Conservation (phyloP, 2,797 vertebrate genomes). For the Petrocephalus sullivani region DNA sequence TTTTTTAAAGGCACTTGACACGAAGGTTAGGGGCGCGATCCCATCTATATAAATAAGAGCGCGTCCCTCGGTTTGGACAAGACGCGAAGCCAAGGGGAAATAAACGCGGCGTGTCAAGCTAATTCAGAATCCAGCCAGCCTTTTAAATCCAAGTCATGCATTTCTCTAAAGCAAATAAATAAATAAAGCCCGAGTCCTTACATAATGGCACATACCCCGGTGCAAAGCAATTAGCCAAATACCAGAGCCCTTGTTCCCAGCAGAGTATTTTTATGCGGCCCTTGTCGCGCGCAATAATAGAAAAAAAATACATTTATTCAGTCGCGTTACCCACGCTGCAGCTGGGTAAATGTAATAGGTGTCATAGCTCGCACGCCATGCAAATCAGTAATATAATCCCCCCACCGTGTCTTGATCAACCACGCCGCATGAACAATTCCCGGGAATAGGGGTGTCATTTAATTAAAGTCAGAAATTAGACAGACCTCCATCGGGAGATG, state of each 20-base stretch:
- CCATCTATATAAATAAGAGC: conserved; percentile 14
- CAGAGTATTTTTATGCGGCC: not conserved
- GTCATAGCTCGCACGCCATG: not conserved
- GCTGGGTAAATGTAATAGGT: conserved; percentile 14
- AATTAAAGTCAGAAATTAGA: conserved; percentile 14
- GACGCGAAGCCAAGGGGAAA: conserved; percentile 4
- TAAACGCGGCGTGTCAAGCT: conserved; percentile 8
- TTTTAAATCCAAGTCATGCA: conserved; percentile 19
- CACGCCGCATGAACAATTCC: not conserved
- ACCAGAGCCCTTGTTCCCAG: not conserved
- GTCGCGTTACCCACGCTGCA: not conserved
- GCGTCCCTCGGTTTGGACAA: conserved; percentile 12
- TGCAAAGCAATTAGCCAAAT: conserved; percentile 9
- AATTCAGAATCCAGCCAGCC: not conserved
- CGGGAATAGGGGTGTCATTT: not conserved
- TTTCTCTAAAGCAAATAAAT: not conserved
- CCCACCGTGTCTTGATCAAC: not conserved
- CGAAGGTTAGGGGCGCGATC: not conserved
- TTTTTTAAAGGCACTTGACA: not conserved
- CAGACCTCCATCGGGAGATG: not conserved
- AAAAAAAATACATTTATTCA: not conserved
- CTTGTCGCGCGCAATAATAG: not conserved
- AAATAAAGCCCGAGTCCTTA: not conserved
- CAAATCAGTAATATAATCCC: not conserved
- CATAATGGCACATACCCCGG: conserved; percentile 3